phyloP scores from a whole-genome alignment of 1,140 invertebrate genomes.

The Medauroidea extradentata region DNA sequence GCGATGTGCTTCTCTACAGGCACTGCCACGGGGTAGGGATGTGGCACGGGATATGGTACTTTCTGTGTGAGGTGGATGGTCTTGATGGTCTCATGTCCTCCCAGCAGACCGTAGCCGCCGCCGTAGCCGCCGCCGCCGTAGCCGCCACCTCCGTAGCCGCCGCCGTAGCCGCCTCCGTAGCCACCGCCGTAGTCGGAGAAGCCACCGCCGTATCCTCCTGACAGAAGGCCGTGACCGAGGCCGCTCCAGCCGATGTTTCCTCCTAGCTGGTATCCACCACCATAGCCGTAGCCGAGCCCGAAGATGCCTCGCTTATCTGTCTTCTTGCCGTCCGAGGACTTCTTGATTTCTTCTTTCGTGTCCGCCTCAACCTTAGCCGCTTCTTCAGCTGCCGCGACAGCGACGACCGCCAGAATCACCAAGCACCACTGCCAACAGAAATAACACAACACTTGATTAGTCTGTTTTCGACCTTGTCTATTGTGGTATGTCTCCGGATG shows the following conservation, averaged over 20 bases:
- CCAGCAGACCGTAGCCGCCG: not conserved
- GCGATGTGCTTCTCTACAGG: not conserved
- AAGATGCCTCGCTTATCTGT: slow-evolving; percentile 7
- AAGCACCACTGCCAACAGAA: too few relatives aligned
- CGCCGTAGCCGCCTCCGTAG: not conserved
- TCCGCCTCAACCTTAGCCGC: too few relatives aligned
- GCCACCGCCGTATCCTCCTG: not conserved
- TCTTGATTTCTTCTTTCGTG: not conserved
- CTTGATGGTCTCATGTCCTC: not conserved
- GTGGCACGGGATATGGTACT: not conserved
- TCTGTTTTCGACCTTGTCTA: too few relatives aligned
- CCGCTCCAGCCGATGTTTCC: not conserved
- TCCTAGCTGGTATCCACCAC: not conserved
- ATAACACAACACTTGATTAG: too few relatives aligned
- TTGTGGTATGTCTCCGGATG: too few relatives aligned
- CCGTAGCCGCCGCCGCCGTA: not conserved
- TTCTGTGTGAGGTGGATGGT: not conserved
- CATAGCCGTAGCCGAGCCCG: slow-evolving; percentile 15
- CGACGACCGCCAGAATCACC: too few relatives aligned
- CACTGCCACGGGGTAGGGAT: slow-evolving; percentile 2
- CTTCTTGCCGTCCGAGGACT: not conserved
- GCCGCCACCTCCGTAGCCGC: not conserved
- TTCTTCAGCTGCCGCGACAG: too few relatives aligned
- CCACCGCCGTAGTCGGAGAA: not conserved
- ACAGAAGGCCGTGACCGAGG: not conserved